These are phyloP conservation scores for Bombus superbus DNA, from an alignment of 1,140 invertebrate genomes.

Conservation along the genomic window DNA sequence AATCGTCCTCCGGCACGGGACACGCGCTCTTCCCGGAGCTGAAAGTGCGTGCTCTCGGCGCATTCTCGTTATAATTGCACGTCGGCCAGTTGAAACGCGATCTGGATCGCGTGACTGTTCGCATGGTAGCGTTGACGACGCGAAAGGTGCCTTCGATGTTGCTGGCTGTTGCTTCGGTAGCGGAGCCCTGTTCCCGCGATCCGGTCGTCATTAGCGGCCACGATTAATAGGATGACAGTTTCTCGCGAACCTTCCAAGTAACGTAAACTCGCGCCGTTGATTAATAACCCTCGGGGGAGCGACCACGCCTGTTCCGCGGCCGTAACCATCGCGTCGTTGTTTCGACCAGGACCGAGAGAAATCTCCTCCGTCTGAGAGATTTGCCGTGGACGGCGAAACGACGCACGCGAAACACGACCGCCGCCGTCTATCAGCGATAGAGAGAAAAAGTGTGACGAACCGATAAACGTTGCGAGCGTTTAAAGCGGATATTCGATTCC, in stretches of 20 bases:
- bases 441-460: too few species aligned
- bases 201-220: slow-evolving; percentile 70
- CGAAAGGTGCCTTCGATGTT: slow-evolving; percentile 38
- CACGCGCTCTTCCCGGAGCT: slow-evolving; percentile 49
- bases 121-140: slow-evolving; percentile 40
- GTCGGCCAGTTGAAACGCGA: slow-evolving; percentile 65
- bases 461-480: background rate
- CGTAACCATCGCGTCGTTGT: background rate
- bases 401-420: too few species aligned
- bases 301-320: background rate
- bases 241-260: slow-evolving; percentile 41
- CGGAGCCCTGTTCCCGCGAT: slow-evolving; percentile 18
- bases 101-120: slow-evolving; percentile 69
- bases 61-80: slow-evolving; percentile 74
- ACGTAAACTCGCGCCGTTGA: slow-evolving; percentile 46
- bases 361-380: too few species aligned
- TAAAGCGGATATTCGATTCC: slow-evolving; percentile 21
- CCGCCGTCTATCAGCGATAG: too few species aligned
- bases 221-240: slow-evolving; percentile 75
- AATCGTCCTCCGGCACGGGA: slow-evolving; percentile 51
- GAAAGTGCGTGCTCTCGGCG: slow-evolving; percentile 69
- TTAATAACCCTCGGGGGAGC: slow-evolving; percentile 55
- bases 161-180: slow-evolving; percentile 10
- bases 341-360: fast-evolving
- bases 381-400: too few species aligned